phyloP scores from a whole-genome alignment of 2,797 vertebrate genomes.

The Leptoclinus maculatus region DNA sequence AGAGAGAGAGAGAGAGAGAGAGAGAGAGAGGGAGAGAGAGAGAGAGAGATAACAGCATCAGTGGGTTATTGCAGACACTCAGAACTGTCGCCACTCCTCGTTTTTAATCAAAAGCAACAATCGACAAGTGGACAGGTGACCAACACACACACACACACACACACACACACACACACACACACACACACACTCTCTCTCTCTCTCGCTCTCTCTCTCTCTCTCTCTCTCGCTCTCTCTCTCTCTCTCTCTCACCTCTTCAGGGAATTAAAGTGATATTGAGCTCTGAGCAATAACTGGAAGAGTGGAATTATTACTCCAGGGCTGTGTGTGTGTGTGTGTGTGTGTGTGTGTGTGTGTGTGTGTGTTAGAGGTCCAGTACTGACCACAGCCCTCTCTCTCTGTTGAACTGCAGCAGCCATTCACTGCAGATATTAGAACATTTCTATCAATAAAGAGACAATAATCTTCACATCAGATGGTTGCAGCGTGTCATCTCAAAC shows the following conservation, averaged over 20 bases:
- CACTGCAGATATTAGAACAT: slow-evolving; percentile 10
- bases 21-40: neutral
- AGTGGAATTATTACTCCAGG: slow-evolving; percentile 71
- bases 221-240: slow-evolving; percentile 38
- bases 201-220: slow-evolving; percentile 30
- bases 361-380: slow-evolving; percentile 1
- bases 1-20: too few relatives aligned
- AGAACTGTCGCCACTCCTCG: slow-evolving; percentile 27
- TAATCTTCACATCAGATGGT: neutral
- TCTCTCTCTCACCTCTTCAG: slow-evolving; percentile 46
- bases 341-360: slow-evolving; percentile 27
- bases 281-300: slow-evolving; percentile 75
- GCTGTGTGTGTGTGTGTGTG: slow-evolving; percentile 20
- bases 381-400: slow-evolving; percentile 1
- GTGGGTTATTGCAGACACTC: slow-evolving; percentile 46
- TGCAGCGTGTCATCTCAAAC: neutral
- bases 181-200: slow-evolving; percentile 37
- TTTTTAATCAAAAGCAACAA: slow-evolving; percentile 70
- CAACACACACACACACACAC: slow-evolving; percentile 33
- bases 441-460: neutral
- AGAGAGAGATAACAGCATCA: slow-evolving; percentile 37
- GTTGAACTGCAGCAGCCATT: slow-evolving; percentile 5
- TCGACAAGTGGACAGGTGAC: slow-evolving; percentile 62
- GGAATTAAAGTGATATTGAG: slow-evolving; percentile 79
- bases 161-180: slow-evolving; percentile 48